Evolutionary conservation across 2,113 vertebrate genomes (phyloP), one percentile per base, ranked within the genome.

Genomic region (Pluvialis apricaria): DNA sequence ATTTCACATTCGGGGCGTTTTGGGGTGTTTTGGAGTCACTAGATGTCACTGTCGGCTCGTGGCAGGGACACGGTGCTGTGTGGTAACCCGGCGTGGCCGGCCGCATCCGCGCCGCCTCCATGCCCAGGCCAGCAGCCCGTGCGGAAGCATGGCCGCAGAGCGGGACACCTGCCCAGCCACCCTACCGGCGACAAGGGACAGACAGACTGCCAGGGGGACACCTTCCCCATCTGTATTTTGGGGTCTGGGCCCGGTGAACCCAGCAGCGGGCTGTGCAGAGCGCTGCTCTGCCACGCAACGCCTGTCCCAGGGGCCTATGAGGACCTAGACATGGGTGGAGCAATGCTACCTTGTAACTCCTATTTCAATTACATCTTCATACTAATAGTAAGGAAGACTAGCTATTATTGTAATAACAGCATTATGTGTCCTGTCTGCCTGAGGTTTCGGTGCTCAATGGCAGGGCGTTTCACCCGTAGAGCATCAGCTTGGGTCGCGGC

Each of bases 1-100:
- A 2, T 15, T n/a, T 75, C 7, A 4, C 1, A 0, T 6, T 20
- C 10, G 21, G 32, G 72, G 29, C 21, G 12, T 15, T 81, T 42
- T 24, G 47, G 52, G 69, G 36, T 1, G 24, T 4, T 44, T 21
- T 10, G 49, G 65, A 44, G 94, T 83, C 95, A 69, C 91, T 94
- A 96, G 95, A 47, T 90, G 95, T 95, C 94, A 95, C 92, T 97
- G 91, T 88, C 55, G 91, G 79, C 79, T n/a, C 40, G 24, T 4
- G 82, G 7, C 2, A 2, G 64, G 64, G 60, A 81, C 82, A 1
- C 4, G 3, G 6, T 60, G 21, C 57, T 60, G 21, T 13, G 57
- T 25, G 19, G 29, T 15, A 32, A 31, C 28, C 13, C 38, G 17
- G 44, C 2, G 6, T 11, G n/a, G 15, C 34, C 3, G 4, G 28